Percentiles rank a stretch among this genome's conserved stretches.
phyloP scores from a whole-genome alignment of 1,140 invertebrate species.

The Vollenhovia emeryi region DNA sequence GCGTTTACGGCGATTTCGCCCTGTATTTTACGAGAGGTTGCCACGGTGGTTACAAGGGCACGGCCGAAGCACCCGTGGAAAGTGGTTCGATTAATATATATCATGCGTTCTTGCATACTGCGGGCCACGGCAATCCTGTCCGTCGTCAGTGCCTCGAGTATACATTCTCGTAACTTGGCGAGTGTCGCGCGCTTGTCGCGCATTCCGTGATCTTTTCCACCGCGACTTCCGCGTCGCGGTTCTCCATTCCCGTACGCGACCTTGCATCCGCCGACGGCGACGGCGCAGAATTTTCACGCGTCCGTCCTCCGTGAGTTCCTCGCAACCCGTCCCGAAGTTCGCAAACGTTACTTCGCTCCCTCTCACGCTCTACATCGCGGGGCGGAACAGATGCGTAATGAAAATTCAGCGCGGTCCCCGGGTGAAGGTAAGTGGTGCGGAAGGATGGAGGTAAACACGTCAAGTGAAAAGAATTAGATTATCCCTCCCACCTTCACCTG shows the following conservation, averaged over 20 bases:
- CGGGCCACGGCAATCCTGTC: neutral
- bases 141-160: neutral
- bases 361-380: neutral
- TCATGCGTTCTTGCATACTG: conserved; percentile 44
- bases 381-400: conserved; percentile 55
- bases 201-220: conserved; percentile 9
- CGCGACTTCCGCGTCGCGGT: conserved; percentile 3
- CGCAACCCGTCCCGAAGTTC: neutral
- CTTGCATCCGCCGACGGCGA: neutral
- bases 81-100: conserved; percentile 69
- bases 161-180: conserved; percentile 14
- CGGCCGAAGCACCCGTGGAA: conserved; percentile 38
- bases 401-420: conserved; percentile 59
- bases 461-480: conserved; percentile 59
- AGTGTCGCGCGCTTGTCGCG: neutral
- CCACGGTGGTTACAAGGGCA: conserved; percentile 20
- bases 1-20: conserved; percentile 69
- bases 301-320: neutral
- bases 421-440: conserved; percentile 40
- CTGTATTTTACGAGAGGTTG: conserved; percentile 65
- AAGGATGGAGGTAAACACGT: conserved; percentile 55
- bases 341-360: neutral
- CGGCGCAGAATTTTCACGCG: conserved; percentile 14
- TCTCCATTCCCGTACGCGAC: neutral
- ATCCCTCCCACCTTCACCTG: neutral